Conservation (phyloP, 2,113 vertebrate species). For the Eublepharis macularius region DNA sequence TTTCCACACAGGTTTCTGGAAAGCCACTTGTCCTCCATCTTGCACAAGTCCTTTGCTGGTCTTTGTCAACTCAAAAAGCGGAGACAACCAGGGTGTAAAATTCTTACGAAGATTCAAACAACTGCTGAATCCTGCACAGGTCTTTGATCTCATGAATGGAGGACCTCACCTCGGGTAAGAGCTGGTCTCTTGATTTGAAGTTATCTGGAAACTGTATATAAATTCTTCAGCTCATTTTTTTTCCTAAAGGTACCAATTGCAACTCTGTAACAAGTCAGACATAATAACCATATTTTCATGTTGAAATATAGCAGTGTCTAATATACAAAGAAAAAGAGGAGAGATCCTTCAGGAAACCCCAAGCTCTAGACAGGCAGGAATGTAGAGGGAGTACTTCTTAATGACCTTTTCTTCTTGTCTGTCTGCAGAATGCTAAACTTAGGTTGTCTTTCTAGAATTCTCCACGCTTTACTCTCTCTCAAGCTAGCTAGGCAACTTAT, state of each 20-base stretch:
- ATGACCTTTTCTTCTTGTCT: too few relatives aligned
- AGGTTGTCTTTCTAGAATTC: too few relatives aligned
- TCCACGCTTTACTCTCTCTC: too few relatives aligned
- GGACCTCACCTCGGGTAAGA: constrained; percentile 96
- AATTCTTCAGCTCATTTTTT: neutral
- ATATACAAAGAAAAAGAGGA: too few relatives aligned
- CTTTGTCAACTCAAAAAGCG: constrained; percentile 97
- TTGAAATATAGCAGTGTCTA: too few relatives aligned
- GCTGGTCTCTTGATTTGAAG: neutral
- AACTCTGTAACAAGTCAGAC: neutral
- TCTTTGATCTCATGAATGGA: constrained; percentile 98
- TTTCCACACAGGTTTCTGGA: constrained; percentile 91
- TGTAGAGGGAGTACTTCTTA: too few relatives aligned
- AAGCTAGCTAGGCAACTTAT: too few relatives aligned
- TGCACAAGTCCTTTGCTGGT: constrained; percentile 94
- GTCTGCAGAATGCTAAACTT: too few relatives aligned
- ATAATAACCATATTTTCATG: neutral
- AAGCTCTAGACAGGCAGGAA: too few relatives aligned
- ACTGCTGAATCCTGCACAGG: constrained; percentile 95
- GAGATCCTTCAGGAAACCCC: too few relatives aligned
- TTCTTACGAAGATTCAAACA: constrained; percentile 97
- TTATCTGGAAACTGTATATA: constrained; percentile 5
- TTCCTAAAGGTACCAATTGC: neutral
- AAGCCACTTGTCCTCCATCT: constrained; percentile 93
- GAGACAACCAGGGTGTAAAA: constrained; percentile 97